These are phyloP conservation scores for Sarcophilus harrisii DNA, from an alignment of 2,797 vertebrate genomes.

Conservation along the genomic window DNA sequence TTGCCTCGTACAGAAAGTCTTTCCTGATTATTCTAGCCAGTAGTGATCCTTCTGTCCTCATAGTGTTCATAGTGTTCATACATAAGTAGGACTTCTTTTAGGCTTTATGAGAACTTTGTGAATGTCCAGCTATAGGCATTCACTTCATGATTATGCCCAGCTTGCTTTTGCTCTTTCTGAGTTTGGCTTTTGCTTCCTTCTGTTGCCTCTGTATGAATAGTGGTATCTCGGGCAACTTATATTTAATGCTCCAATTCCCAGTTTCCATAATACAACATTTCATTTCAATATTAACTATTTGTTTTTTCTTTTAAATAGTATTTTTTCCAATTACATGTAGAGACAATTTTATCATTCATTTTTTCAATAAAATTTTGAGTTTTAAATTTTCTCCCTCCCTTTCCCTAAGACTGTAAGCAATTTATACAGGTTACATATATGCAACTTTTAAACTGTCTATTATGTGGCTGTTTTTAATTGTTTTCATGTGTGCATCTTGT, in stretches of 20 bases:
- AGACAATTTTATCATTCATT: not conserved
- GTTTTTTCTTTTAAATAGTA: not conserved
- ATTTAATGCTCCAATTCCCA: not conserved
- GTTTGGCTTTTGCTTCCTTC: not conserved
- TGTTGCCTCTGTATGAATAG: not conserved
- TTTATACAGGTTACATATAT: not conserved
- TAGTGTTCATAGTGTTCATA: not conserved
- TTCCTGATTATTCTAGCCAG: not conserved
- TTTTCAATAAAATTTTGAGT: not conserved
- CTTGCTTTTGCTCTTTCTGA: not conserved
- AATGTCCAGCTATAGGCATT: not conserved
- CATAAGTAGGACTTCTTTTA: not conserved
- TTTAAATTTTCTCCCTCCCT: not conserved
- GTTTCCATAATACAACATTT: not conserved
- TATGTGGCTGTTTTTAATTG: not conserved
- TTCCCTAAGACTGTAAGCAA: not conserved
- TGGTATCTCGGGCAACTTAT: not conserved
- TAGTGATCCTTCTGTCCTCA: not conserved
- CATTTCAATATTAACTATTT: not conserved
- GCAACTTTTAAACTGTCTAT: not conserved
- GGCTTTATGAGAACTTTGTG: not conserved
- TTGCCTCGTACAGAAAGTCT: not conserved
- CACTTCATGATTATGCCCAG: not conserved
- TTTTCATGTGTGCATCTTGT: not conserved
- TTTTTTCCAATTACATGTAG: not conserved